A percentile compares a stretch with the other conserved stretches of the same genome.
Evolutionary conservation across 2,888 invertebrate genomes (phyloP).

Genomic region (Orchesellides sinensis): DNA sequence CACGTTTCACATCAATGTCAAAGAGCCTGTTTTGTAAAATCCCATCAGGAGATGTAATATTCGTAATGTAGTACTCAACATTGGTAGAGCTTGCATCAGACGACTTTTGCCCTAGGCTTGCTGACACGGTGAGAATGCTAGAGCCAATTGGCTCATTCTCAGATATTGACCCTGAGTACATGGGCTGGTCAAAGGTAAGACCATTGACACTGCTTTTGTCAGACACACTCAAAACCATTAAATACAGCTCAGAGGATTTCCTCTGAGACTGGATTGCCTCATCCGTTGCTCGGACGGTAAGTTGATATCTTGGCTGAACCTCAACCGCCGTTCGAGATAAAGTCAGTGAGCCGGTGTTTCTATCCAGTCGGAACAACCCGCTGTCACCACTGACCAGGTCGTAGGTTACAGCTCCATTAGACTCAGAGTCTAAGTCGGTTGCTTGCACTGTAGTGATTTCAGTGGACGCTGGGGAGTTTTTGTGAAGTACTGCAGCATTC

Average conservation of each 20-base stretch:
- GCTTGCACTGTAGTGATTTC: conserved; percentile 89
- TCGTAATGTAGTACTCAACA: conserved; percentile 93
- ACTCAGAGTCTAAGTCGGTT: conserved; percentile 91
- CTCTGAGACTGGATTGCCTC: conserved; percentile 93
- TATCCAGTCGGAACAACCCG: conserved; percentile 86
- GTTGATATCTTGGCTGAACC: conserved; percentile 86
- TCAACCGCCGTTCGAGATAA: conserved; percentile 81
- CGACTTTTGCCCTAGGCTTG: conserved; percentile 79
- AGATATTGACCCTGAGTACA: conserved; percentile 86
- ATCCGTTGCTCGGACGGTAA: conserved; percentile 92
- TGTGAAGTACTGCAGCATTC: conserved; percentile 91
- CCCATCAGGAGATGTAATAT: conserved; percentile 80
- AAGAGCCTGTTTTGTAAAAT: conserved; percentile 92
- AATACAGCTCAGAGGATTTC: conserved; percentile 90
- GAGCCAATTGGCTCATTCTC: conserved; percentile 94
- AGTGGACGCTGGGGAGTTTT: conserved; percentile 78
- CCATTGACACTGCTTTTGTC: conserved; percentile 78
- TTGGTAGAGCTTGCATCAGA: conserved; percentile 76
- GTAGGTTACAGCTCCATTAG: conserved; percentile 94
- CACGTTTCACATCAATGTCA: conserved; percentile 92
- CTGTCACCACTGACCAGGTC: conserved; percentile 88
- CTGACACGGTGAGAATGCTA: conserved; percentile 88
- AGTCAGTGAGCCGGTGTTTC: conserved; percentile 86
- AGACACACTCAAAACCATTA: conserved; percentile 85
- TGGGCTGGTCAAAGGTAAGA: conserved; percentile 81